Evolutionary conservation across 37 sponge, comb jelly and placozoan species (phyloP).

Genomic region (Haliclona indistincta): DNA sequence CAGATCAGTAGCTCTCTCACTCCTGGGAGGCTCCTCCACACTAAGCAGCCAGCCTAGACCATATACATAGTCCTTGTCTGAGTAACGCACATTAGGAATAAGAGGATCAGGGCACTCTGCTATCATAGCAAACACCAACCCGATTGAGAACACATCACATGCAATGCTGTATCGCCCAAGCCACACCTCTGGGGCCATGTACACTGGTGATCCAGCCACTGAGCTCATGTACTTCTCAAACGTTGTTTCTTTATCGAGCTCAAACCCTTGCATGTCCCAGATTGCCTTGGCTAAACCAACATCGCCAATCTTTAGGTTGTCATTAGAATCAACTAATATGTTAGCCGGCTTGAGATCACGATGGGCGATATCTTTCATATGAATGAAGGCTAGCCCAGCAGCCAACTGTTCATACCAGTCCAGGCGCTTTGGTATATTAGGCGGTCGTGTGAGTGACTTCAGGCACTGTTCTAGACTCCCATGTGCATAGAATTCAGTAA

Average conservation of each 20-base stretch:
- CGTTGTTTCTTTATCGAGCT: background rate
- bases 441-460: background rate
- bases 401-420: conserved; percentile 36
- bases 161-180: conserved; percentile 18
- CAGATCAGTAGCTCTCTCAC: background rate
- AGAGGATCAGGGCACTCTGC: conserved; percentile 15
- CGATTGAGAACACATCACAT: conserved; percentile 49
- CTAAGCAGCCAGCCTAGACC: background rate
- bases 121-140: conserved; percentile 33
- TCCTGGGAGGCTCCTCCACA: background rate
- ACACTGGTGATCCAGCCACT: conserved; percentile 13
- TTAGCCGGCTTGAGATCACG: conserved; percentile 97
- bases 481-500: conserved; percentile 28
- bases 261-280: conserved; percentile 4
- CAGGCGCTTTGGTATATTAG: background rate
- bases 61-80: background rate
- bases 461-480: conserved; percentile 30
- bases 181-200: conserved; percentile 54
- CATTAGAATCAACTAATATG: conserved; percentile 82
- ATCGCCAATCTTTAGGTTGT: conserved; percentile 87
- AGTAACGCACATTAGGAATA: background rate
- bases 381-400: conserved; percentile 39
- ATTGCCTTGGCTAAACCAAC: conserved; percentile 95
- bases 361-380: conserved; percentile 90
- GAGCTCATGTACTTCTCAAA: conserved; percentile 34